Evolutionary conservation across 2,113 vertebrate genomes (phyloP), one percentile per base, ranked within the genome.

Genomic region (Lepisosteus osseus): DNA sequence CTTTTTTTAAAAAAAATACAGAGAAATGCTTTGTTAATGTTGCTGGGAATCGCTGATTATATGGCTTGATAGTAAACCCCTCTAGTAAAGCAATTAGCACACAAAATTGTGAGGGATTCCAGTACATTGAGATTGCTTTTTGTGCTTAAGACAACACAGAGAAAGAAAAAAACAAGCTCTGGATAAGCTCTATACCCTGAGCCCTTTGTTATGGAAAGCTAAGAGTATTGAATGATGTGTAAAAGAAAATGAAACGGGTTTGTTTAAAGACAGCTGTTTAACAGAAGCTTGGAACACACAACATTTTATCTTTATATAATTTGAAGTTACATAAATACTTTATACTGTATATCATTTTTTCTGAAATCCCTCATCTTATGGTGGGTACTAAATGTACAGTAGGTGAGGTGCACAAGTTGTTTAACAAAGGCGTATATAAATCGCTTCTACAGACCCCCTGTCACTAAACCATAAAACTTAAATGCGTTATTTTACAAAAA

Each of bases 11-110:
- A 59, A 59, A 59, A 13, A 59, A 13, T 13, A 59, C 57, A 59
- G n/a, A 59, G n/a, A 6, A 74, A 65, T 59, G 29, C 65, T 70
- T 70, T 13, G 12, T 74, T 7, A 3, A 61, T 69, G 77, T 67
- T 75, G 59, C 73, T 77, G 65, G 72, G 57, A 14, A 69, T 78
- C 74, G 65, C 70, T 62, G 76, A 77, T 73, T 70, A 63, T 61
- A 44, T 72, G 66, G 57, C 13, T 43, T 78, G 61, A 64, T 54
- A 80, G 77, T 77, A 72, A 82, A 61, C 8, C 72, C 41, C 17
- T 8, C 47, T 13, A 17, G 17, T 45, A 61, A 47, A 56, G 41
- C 72, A 61, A 66, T 47, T 29, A 12, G 54, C 47, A 57, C 42
- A 45, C 44, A 17, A 54, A 55, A 65, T 7, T 29, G 44, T n/a